Evolutionary conservation across 2,888 invertebrate genomes (phyloP), one percentile per base, ranked within the genome.

Genomic region (Amblyteles armatorius): DNA sequence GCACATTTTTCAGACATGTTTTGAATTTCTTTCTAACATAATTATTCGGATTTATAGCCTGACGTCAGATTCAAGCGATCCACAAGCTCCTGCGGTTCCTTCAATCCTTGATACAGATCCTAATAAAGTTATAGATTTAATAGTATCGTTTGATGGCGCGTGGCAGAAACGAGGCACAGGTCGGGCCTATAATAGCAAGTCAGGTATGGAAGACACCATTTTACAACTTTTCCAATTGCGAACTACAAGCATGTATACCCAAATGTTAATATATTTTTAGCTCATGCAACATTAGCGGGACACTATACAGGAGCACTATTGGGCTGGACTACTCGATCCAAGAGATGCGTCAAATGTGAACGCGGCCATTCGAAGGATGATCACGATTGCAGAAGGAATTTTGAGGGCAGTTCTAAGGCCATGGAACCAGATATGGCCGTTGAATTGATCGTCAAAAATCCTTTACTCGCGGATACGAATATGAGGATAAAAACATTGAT

Each of bases 341-440:
- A 67, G 40, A 67, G 67, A 19, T 67, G 67, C 40, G 40, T 67
- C 40, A 67, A 67, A 67, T 86, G 83, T 67, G 67, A 73, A n/a
- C 48, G n/a, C 50, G 86, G 82, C 3, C 57, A 80, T 71, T 11
- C 40, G 29, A 82, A 77, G 52, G 16, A 57, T 11, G 63, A 69
- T 40, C 86, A 88, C 69, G 87, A 87, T 60, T 88, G 87, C 63
- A 79, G 87, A 16, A 33, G 57, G 40, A 88, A 88, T 74, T 89
- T 86, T 44, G 57, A 63, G 11, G 87, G 87, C 19, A 87, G 86
- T 65, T 78, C 87, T 0, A 89, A 89, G 72, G 76, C 84, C 0
- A 90, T 89, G 90, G 87, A 90, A 50, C 69, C 86, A 2, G 82
- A 88, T 67, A 82, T 88, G 76, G 88, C 86, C 5, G 81, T 87